These are phyloP conservation scores for Apeira syringaria DNA, from an alignment of 2,888 invertebrate species.

Conservation along the genomic window DNA sequence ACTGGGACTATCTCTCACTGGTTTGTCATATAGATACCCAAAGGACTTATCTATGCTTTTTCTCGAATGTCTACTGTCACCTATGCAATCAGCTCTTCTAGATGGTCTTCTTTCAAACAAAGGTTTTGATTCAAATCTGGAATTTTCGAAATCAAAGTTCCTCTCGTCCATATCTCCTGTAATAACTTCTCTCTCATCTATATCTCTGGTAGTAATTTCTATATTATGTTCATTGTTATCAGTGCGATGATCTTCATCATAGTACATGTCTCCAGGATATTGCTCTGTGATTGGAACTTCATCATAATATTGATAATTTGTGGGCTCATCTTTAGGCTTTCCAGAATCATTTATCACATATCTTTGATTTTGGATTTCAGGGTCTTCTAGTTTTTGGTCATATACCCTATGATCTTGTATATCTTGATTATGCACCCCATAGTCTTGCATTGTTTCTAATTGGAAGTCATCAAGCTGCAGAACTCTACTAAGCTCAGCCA, in stretches of 20 bases:
- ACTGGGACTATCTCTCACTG: conserved; percentile 32
- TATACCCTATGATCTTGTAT: not conserved
- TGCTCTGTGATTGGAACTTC: conserved; percentile 32
- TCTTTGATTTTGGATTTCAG: not conserved
- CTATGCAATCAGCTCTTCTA: conserved; percentile 33
- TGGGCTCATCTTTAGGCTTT: conserved; percentile 35
- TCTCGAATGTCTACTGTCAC: conserved; percentile 33
- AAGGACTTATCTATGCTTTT: conserved; percentile 39
- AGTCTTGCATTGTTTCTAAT: conserved; percentile 16
- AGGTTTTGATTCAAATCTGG: conserved; percentile 28
- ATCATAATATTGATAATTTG: conserved; percentile 35
- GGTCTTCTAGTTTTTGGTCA: not conserved
- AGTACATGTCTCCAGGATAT: conserved; percentile 32
- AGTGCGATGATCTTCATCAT: conserved; percentile 33
- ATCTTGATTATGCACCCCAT: conserved; percentile 13
- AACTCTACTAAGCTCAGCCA: conserved; percentile 83
- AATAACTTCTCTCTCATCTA: too few species aligned
- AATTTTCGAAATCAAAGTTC: conserved; percentile 24
- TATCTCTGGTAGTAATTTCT: conserved; percentile 17
- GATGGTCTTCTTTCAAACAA: conserved; percentile 51
- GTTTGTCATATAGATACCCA: conserved; percentile 16
- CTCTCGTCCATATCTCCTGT: conserved; percentile 18
- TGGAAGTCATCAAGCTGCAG: conserved; percentile 66
- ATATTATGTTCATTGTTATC: conserved; percentile 22
- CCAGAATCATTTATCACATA: conserved; percentile 8